These are phyloP conservation scores for Pygoscelis adeliae DNA, from an alignment of 2,113 vertebrate species.

Conservation along the genomic window DNA sequence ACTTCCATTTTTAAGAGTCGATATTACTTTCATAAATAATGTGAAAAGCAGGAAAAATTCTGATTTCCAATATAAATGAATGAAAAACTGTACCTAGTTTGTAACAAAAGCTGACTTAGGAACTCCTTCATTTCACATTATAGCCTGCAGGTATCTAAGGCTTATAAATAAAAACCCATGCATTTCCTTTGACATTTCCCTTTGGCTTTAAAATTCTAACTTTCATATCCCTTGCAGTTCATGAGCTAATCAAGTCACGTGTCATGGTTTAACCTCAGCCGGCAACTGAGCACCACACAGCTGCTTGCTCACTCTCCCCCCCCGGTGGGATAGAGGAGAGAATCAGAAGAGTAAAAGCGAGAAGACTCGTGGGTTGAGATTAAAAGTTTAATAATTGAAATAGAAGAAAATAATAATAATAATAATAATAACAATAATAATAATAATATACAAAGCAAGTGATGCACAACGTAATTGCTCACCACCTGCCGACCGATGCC, in stretches of 20 bases:
- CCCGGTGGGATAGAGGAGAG: no score
- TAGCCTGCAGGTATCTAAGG: neutral
- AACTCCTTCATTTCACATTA: neutral
- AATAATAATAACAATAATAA: no score
- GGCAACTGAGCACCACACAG: no score
- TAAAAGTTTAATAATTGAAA: no score
- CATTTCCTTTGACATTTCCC: neutral
- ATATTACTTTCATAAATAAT: neutral
- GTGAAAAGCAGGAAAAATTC: neutral
- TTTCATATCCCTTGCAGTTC: neutral
- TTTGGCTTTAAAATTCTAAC: neutral
- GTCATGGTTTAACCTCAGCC: no score
- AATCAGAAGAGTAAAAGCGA: no score
- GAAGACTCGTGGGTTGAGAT: no score
- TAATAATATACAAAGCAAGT: no score
- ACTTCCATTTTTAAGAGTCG: neutral
- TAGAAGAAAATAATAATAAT: no score
- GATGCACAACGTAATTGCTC: no score
- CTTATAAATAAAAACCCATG: neutral
- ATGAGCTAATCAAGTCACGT: neutral
- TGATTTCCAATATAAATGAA: neutral
- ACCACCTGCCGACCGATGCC: no score
- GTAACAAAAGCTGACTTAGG: neutral
- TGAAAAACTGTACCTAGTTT: neutral
- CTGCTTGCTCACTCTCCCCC: no score